phyloP scores from a whole-genome alignment of 2,113 vertebrate species.

The Mohoua ochrocephala region DNA sequence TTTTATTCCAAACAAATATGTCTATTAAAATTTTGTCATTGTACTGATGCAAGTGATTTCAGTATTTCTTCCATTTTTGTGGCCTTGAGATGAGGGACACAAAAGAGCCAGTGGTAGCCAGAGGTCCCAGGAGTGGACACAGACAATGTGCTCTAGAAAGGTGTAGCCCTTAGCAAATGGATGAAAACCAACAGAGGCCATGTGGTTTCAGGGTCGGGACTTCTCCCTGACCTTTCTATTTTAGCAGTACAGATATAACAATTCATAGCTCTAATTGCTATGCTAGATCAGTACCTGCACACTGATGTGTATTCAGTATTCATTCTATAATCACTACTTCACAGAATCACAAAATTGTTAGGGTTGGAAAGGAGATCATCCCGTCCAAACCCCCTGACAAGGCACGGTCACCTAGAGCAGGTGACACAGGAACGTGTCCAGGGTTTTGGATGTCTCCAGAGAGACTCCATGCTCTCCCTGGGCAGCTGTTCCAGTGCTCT shows the following conservation, averaged over 20 bases:
- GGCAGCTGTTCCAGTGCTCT: neutral
- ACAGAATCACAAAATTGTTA: neutral
- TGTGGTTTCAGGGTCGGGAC: neutral
- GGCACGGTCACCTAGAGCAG: neutral
- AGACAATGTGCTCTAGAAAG: neutral
- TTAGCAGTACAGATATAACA: neutral
- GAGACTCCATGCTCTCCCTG: accelerated
- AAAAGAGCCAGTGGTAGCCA: neutral
- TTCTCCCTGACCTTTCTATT: neutral
- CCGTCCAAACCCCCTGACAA: neutral
- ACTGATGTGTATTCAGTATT: neutral
- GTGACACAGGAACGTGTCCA: accelerated
- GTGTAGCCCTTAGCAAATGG: neutral
- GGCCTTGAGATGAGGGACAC: neutral
- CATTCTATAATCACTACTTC: neutral
- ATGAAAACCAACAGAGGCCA: neutral
- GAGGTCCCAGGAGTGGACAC: neutral
- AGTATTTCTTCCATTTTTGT: neutral
- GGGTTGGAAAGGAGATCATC: neutral
- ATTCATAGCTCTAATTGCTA: neutral
- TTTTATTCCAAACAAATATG: neutral
- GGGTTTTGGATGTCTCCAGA: neutral
- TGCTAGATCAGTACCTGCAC: neutral
- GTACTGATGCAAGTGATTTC: neutral
- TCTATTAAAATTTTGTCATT: neutral